Evolutionary conservation across 1,140 invertebrate species (phyloP), one percentile per base, ranked within the genome.

Genomic region (Nomia melanderi): DNA sequence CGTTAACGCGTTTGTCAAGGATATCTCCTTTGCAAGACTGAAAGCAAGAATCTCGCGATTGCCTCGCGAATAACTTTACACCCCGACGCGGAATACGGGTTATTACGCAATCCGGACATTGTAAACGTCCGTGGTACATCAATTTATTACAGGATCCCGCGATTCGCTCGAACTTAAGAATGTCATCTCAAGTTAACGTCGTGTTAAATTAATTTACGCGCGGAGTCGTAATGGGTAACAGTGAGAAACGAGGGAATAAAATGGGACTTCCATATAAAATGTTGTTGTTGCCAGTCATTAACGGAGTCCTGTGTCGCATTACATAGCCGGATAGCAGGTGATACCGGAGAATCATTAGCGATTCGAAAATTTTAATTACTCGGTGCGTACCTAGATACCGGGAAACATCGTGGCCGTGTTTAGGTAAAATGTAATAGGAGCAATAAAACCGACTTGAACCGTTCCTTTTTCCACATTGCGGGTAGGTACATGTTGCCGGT

Each of bases 331-430:
- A 82, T 62, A 79, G 59, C 36, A 54, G 36, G 27, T 39, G 76
- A 59, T 23, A 29, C 31, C 41, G n/a, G 67, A 41, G 67, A 78
- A 78, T 79, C 53, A 82, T 70, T 47, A 56, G 20, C 2, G 50
- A 39, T 25, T 59, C 60, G 71, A 74, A 79, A 82, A 47, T 75
- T 81, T 83, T 83, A 83, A 79, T 82, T 79, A 75, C 63, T 62
- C 36, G 50, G 33, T 11, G 20, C n/a, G 3, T 17, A n/a, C 7
- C 23, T 36, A 47, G 56, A 57, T 4, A 31, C 20, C 41, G 47
- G 33, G 44, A 72, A 66, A 47, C 36, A 9, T 36, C 17, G 17
- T 5, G 9, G 33, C 59, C 31, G 29, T 53, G 36, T 63, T 41
- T 41, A n/a, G 33, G 17, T 23, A 23, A 23, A 27, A 8, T 33